These are phyloP conservation scores for Drosophila micromelanica DNA, from an alignment of 1,140 invertebrate species.

Conservation along the genomic window DNA sequence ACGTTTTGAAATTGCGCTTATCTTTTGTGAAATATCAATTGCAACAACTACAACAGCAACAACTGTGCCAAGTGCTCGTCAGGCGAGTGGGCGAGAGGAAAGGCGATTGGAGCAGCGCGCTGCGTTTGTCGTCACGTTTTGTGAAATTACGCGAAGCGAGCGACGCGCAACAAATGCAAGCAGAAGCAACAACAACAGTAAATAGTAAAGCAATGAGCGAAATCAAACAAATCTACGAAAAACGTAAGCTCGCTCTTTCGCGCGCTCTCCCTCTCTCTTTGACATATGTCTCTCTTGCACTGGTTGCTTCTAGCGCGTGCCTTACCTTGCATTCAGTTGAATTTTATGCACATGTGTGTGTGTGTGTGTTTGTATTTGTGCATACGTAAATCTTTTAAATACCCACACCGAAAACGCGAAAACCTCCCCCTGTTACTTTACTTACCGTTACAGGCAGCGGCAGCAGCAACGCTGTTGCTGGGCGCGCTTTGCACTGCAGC, in stretches of 20 bases:
- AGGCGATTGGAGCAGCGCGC: constrained; percentile 3
- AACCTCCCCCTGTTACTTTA: constrained; percentile 16
- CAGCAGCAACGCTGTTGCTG: constrained; percentile 69
- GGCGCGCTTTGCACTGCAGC: constrained; percentile 52
- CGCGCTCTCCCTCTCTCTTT: constrained; percentile 4
- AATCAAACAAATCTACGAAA: constrained; percentile 43
- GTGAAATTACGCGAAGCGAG: constrained; percentile 75
- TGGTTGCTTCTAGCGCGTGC: constrained; percentile 61
- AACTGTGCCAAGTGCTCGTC: constrained; percentile 43
- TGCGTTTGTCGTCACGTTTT: constrained; percentile 75
- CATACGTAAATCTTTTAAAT: constrained; percentile 31
- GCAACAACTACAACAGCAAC: constrained; percentile 36
- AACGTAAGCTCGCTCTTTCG: constrained; percentile 10
- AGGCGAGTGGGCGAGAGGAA: constrained; percentile 20
- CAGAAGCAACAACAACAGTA: constrained; percentile 19
- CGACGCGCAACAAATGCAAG: constrained; percentile 51
- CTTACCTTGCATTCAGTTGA: constrained; percentile 40
- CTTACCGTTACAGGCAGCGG: constrained; percentile 75
- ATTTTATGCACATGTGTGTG: not conserved
- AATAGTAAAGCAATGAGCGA: constrained; percentile 47
- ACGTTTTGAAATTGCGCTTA: constrained; percentile 79
- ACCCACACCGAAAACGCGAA: constrained; percentile 8
- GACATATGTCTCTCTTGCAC: constrained; percentile 3
- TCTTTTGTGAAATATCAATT: constrained; percentile 81
- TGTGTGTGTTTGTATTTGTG: not conserved